Evolutionary conservation across 2,888 invertebrate species (phyloP).

Genomic region (Phaedon cochleariae): DNA sequence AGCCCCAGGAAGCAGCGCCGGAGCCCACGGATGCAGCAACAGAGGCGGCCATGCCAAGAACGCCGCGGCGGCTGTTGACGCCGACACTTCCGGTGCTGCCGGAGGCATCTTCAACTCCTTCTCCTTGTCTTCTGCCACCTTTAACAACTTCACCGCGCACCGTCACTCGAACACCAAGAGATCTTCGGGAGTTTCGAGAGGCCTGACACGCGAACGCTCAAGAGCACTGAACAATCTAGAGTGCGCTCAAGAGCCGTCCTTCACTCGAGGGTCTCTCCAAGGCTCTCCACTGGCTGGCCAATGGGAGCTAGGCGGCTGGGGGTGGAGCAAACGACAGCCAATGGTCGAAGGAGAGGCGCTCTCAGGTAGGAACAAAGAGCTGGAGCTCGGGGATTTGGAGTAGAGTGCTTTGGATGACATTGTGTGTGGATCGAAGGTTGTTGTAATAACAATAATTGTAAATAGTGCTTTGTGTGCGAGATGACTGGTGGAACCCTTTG

Average conservation of each 20-base stretch:
- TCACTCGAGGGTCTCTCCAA: slow-evolving; percentile 60
- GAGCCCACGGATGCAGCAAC: slow-evolving; percentile 78
- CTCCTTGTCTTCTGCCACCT: slow-evolving; percentile 60
- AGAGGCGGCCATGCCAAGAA: slow-evolving; percentile 80
- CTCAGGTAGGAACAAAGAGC: neutral
- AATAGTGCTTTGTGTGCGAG: slow-evolving; percentile 26
- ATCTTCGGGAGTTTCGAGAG: slow-evolving; percentile 47
- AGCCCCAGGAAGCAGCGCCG: slow-evolving; percentile 73
- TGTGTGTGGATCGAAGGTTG: slow-evolving; percentile 34
- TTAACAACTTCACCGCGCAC: slow-evolving; percentile 34
- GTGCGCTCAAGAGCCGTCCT: slow-evolving; percentile 61
- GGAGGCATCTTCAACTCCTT: slow-evolving; percentile 49
- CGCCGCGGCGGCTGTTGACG: slow-evolving; percentile 64
- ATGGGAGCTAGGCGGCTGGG: slow-evolving; percentile 45
- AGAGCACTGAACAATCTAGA: slow-evolving; percentile 62
- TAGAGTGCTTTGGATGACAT: slow-evolving; percentile 37
- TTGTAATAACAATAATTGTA: slow-evolving; percentile 30
- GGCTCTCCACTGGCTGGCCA: slow-evolving; percentile 56
- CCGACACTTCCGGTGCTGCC: slow-evolving; percentile 45
- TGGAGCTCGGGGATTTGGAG: slow-evolving; percentile 40
- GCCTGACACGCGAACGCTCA: slow-evolving; percentile 60
- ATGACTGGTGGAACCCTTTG: slow-evolving; percentile 27
- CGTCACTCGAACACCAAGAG: neutral
- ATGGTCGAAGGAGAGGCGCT: slow-evolving; percentile 39
- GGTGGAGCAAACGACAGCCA: slow-evolving; percentile 57